Base-by-base conservation (phyloP, 2,797 vertebrate genomes). In the Parotocinclus haroldoi region DNA sequence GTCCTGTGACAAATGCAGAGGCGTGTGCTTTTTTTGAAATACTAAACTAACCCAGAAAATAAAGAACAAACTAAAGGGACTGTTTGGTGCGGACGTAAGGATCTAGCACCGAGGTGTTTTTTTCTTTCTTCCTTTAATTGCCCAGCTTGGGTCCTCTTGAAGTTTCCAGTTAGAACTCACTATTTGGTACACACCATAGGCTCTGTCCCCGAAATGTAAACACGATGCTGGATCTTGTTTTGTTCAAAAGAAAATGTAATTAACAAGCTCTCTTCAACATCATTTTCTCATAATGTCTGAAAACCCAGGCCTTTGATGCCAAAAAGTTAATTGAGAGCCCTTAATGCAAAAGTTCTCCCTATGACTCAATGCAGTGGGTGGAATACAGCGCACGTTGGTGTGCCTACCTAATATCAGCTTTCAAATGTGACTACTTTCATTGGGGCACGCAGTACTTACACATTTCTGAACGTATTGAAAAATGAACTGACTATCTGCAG, bases 231-330 rank as follows among this genome's bases (percentile, higher is more conserved):
- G 69, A 78, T 72, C 80, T 63, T 73, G 74, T 82, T 84, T 64
- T 45, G 63, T 85, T 80, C 79, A 80, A 84, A 77, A 82, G 78
- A 78, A 82, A 81, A 83, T 58, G 58, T 80, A 84, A 84, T 89
- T 82, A 83, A 57, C 50, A 38, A 27, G 72, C 72, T 82, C 72
- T 82, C 75, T 80, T 72, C 74, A 71, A 71, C 74, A 72, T 80
- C 74, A 71, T 68, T 86, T 81, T 82, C 84, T 80, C 76, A 58
- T 74, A 75, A 79, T 75, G 82, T 72, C 76, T 57, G 64, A 81
- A n/a, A 87, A 77, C 84, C 84, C 81, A 80, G 82, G 86, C 66
- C 69, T 67, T 64, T 73, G 74, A 74, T 71, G 71, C 68, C 70
- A 68, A 79, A 68, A 78, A 68, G 74, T 63, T 78, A 68, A 74